Base-by-base conservation (phyloP, 2,113 vertebrate genomes). In the Ranitomeya variabilis region DNA sequence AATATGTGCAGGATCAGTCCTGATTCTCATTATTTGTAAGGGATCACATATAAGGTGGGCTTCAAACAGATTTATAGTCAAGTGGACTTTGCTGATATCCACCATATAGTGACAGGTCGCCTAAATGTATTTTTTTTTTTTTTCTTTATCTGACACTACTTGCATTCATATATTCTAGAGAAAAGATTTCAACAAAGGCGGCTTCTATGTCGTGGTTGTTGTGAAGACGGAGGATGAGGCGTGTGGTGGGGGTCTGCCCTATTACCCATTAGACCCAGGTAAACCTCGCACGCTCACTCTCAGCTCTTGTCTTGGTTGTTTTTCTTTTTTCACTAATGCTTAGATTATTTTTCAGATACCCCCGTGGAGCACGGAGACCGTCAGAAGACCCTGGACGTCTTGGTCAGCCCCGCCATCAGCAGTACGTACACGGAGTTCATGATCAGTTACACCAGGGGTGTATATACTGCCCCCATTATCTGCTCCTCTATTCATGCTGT, bases 161-260 rank as follows among this genome's bases (percentile, higher is more conserved):
- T 51, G 6, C 18, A 45, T 7, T 37, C 26, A 2, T 74, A 6
- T 74, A 0, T 74, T 18, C 59, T 45, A 99, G 98, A 97, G 96
- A 86, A 99, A 99, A 91, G 98, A 99, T 90, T 99, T 98, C 80
- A 97, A 96, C 86, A 98, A 96, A 92, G 96, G 97, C 91, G 98
- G 97, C 89, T 99, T 99, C 92, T 99, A 99, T 0, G 97, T 99
- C 90, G 98, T 99, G 89, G 95, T 99, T 8, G 98, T 99, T 90
- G 98, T 99, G 85, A 99, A 99, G 94, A 99, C 98, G 0, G 98
- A 99, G 91, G 98, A 99, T 0, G 97, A 99, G 92, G 98, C 92
- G 0, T 99, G 98, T 0, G 98, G 98, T 0, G 98, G 98, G 0
- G 91, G 96, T 0, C 92, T 99, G 87, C 96, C 94, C 45, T 98